Evolutionary conservation across 2,113 vertebrate genomes (phyloP).

Genomic region (Peucedramus taeniatus): DNA sequence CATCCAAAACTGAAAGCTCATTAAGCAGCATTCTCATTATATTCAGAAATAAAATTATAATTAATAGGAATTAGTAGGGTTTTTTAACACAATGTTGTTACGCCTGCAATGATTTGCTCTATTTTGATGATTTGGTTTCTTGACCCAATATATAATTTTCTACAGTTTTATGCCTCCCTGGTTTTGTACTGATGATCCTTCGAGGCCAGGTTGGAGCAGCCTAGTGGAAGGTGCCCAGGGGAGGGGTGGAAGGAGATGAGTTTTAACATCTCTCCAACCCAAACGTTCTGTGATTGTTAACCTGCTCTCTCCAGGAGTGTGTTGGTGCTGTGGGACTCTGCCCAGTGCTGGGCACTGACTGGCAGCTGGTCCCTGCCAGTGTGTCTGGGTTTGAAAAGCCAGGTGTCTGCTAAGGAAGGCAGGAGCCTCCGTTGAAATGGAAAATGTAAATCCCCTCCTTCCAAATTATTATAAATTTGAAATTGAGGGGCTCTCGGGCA

Average conservation of each 20-base stretch:
- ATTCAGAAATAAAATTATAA: not conserved
- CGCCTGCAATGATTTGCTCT: not conserved
- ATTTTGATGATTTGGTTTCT: not conserved
- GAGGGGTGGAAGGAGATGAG: not conserved
- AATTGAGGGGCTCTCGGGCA: not conserved
- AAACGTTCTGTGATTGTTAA: fast-evolving
- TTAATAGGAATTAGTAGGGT: not conserved
- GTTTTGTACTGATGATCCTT: not conserved
- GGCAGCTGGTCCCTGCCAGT: not conserved
- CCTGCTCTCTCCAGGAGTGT: not conserved
- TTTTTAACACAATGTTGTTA: not conserved
- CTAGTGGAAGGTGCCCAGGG: not conserved
- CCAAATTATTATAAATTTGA: not conserved
- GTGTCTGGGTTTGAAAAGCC: not conserved
- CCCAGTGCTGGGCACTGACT: fast-evolving
- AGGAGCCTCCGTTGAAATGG: not conserved
- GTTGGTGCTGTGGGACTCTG: not conserved
- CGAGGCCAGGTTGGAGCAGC: not conserved
- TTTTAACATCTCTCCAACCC: not conserved
- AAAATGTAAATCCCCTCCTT: not conserved
- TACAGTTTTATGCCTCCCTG: not conserved
- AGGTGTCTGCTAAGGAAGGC: not conserved
- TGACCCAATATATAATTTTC: not conserved
- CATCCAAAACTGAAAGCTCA: not conserved
- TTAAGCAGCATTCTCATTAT: not conserved